phyloP scores from a whole-genome alignment of 2,888 invertebrate genomes.

The Prosapia bicincta region DNA sequence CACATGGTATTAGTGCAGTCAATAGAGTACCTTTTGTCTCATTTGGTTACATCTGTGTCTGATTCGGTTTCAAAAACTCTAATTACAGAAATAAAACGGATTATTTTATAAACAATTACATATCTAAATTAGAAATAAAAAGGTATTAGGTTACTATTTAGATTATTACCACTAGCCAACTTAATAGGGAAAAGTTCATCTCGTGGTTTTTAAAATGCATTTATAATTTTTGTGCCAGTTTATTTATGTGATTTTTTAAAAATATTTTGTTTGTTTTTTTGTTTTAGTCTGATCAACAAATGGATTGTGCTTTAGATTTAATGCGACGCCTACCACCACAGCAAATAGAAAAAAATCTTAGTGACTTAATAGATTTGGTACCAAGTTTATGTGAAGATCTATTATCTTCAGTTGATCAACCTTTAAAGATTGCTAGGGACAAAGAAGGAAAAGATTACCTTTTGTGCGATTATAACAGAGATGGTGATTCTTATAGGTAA shows the following conservation, averaged over 20 bases:
- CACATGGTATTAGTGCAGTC: too few relatives aligned
- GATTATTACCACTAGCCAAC: too few relatives aligned
- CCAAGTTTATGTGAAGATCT: slow-evolving; percentile 95
- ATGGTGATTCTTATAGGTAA: slow-evolving; percentile 94
- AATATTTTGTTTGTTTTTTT: slow-evolving; percentile 24
- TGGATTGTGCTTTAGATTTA: slow-evolving; percentile 98
- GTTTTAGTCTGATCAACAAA: slow-evolving; percentile 88
- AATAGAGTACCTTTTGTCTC: too few relatives aligned
- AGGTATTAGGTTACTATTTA: too few relatives aligned
- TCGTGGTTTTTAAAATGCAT: too few relatives aligned
- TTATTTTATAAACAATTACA: too few relatives aligned
- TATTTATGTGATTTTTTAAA: background rate
- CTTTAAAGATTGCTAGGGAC: slow-evolving; percentile 95
- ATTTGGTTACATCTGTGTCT: too few relatives aligned
- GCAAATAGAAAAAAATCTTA: slow-evolving; percentile 97
- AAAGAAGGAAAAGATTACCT: slow-evolving; percentile 96
- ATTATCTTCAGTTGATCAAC: slow-evolving; percentile 96
- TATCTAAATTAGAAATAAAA: too few relatives aligned
- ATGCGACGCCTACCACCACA: slow-evolving; percentile 99
- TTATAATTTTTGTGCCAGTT: background rate
- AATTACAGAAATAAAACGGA: too few relatives aligned
- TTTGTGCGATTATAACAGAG: slow-evolving; percentile 98
- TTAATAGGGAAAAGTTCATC: too few relatives aligned
- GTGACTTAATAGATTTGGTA: slow-evolving; percentile 95
- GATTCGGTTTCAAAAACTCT: too few relatives aligned